Conservation (phyloP, 2,113 vertebrate species). For the Strix uralensis region DNA sequence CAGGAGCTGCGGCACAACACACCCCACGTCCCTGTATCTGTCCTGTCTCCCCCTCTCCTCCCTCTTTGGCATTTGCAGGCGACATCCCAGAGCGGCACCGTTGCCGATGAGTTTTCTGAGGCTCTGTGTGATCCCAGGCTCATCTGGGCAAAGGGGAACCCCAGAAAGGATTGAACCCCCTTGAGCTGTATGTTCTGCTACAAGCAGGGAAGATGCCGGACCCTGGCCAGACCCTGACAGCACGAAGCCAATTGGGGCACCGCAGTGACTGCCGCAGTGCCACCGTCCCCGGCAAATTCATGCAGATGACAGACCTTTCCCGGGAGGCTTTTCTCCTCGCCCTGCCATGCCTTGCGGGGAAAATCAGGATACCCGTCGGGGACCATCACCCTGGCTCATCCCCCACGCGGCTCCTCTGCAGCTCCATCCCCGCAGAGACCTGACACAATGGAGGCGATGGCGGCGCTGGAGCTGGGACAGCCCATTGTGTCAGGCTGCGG, state of each 20-base stretch:
- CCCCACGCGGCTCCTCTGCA: background rate
- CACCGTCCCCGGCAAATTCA: fast-evolving
- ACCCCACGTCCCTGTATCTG: fast-evolving
- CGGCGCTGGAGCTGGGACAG: background rate
- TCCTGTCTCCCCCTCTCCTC: background rate
- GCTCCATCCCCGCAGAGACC: background rate
- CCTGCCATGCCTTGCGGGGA: background rate
- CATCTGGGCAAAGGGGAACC: background rate
- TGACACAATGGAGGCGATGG: background rate
- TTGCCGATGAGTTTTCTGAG: fast-evolving
- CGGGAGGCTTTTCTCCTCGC: background rate
- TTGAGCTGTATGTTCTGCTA: fast-evolving
- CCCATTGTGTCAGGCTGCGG: background rate
- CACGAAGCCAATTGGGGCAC: fast-evolving
- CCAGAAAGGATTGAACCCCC: background rate
- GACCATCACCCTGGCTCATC: background rate
- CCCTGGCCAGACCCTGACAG: background rate
- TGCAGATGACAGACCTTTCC: fast-evolving
- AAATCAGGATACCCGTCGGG: fast-evolving
- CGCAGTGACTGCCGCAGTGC: fast-evolving
- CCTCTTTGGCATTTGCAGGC: background rate
- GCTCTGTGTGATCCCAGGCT: background rate
- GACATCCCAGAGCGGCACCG: background rate
- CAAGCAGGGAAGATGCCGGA: background rate
- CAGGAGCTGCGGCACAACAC: fast-evolving